Evolutionary conservation across 1,140 invertebrate genomes (phyloP).

Genomic region (Macrotrachela quadricornifera): DNA sequence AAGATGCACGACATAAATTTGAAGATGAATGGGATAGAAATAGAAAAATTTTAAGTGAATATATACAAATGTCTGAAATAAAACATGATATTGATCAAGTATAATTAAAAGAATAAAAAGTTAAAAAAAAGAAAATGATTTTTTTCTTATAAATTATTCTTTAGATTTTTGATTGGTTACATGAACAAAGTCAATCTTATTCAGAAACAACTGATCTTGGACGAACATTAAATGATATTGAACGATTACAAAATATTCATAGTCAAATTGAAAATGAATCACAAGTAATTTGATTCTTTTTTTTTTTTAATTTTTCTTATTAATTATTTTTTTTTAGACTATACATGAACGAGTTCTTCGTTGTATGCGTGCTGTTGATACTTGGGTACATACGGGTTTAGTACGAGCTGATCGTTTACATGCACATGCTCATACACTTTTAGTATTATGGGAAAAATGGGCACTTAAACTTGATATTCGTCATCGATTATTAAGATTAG

Average conservation of each 20-base stretch:
- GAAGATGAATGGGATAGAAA: slow-evolving; percentile 47
- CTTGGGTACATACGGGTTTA: slow-evolving; percentile 44
- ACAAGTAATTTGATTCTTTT: slow-evolving; percentile 6
- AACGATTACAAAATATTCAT: slow-evolving; percentile 45
- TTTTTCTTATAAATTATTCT: background rate
- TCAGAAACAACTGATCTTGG: slow-evolving; percentile 29
- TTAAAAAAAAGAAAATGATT: background rate
- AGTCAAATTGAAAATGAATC: slow-evolving; percentile 45
- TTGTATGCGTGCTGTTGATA: slow-evolving; percentile 53
- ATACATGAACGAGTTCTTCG: slow-evolving; percentile 51
- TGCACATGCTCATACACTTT: slow-evolving; percentile 43
- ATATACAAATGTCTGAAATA: slow-evolving; percentile 47
- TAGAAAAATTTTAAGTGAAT: slow-evolving; percentile 45
- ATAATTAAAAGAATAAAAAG: background rate
- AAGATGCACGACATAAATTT: slow-evolving; percentile 47
- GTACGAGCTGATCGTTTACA: slow-evolving; percentile 42
- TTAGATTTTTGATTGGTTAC: slow-evolving; percentile 28
- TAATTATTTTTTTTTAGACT: slow-evolving; percentile 29
- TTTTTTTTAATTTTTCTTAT: background rate
- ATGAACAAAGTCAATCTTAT: slow-evolving; percentile 21
- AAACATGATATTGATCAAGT: slow-evolving; percentile 48
- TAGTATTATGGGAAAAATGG: slow-evolving; percentile 51
- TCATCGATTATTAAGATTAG: slow-evolving; percentile 36
- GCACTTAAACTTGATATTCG: slow-evolving; percentile 46
- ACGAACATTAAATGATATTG: slow-evolving; percentile 45